A percentile compares a stretch with the other conserved stretches of the same genome.
Evolutionary conservation across 1,140 invertebrate species (phyloP).

Genomic region (Rhagoletis pomonella): DNA sequence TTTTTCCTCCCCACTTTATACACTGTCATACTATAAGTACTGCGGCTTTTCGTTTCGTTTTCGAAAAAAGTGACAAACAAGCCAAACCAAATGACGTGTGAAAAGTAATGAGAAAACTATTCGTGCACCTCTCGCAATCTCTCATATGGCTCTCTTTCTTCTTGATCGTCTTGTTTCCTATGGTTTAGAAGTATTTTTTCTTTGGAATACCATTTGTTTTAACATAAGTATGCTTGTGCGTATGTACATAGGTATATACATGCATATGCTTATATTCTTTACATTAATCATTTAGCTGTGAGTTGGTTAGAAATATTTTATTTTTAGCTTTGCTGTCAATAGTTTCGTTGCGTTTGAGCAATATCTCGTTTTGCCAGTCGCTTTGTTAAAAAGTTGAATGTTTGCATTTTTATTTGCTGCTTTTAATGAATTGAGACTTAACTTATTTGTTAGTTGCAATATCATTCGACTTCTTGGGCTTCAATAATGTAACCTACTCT

Average conservation of each 20-base stretch:
- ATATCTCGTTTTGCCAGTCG: neutral
- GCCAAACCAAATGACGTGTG: neutral
- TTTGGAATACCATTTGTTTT: conserved; percentile 2
- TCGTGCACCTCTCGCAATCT: neutral
- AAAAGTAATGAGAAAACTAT: neutral
- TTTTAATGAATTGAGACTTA: neutral
- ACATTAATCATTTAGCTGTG: conserved; percentile 32
- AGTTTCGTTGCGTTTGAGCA: neutral
- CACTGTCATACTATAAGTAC: neutral
- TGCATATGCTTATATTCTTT: neutral
- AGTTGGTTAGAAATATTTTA: conserved; percentile 33
- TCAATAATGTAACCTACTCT: too few species aligned
- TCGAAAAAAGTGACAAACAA: neutral
- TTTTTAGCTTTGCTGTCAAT: conserved; percentile 50
- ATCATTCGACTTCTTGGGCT: neutral
- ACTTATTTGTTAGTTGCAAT: neutral
- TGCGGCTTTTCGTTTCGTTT: neutral
- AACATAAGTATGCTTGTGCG: neutral
- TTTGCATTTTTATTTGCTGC: neutral
- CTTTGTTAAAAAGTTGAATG: neutral
- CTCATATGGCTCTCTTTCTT: neutral
- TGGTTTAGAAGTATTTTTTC: neutral
- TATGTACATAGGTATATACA: neutral
- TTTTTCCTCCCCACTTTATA: too few species aligned
- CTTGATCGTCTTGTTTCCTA: neutral